Evolutionary conservation across 2,797 vertebrate species (phyloP).

Genomic region (Lophura swinhoii): DNA sequence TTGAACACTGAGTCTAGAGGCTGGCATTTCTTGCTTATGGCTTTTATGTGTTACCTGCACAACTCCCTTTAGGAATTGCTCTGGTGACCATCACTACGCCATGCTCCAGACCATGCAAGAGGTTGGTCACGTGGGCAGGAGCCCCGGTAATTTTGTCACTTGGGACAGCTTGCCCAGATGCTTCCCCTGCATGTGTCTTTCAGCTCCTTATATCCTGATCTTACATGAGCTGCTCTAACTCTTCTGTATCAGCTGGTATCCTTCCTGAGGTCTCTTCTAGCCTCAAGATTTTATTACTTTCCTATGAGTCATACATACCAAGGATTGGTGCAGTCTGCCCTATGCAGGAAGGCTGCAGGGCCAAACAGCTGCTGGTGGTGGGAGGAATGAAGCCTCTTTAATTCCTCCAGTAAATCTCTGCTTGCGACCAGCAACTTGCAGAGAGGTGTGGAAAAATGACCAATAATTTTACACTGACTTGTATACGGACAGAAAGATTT

Average conservation of each 20-base stretch:
- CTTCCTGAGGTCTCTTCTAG: slow-evolving; percentile 28
- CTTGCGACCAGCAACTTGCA: neutral
- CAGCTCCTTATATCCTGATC: neutral
- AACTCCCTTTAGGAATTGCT: neutral
- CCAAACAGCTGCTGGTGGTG: slow-evolving; percentile 34
- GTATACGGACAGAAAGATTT: neutral
- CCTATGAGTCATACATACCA: slow-evolving; percentile 41
- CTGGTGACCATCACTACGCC: neutral
- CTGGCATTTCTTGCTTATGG: neutral
- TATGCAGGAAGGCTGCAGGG: neutral
- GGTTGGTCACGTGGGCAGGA: neutral
- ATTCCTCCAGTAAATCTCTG: slow-evolving; percentile 5
- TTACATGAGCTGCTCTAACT: neutral
- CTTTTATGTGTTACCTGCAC: neutral
- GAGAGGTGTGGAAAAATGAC: neutral
- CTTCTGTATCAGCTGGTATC: neutral
- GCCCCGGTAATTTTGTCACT: neutral
- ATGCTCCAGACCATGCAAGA: accelerated
- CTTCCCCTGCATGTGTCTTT: neutral
- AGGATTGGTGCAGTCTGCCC: neutral
- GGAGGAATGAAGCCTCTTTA: slow-evolving; percentile 28
- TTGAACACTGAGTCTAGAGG: neutral
- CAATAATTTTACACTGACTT: neutral
- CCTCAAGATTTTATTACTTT: slow-evolving; percentile 19
- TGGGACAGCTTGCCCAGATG: neutral